Evolutionary conservation across 2,113 vertebrate genomes (phyloP).

Genomic region (Nicator chloris): DNA sequence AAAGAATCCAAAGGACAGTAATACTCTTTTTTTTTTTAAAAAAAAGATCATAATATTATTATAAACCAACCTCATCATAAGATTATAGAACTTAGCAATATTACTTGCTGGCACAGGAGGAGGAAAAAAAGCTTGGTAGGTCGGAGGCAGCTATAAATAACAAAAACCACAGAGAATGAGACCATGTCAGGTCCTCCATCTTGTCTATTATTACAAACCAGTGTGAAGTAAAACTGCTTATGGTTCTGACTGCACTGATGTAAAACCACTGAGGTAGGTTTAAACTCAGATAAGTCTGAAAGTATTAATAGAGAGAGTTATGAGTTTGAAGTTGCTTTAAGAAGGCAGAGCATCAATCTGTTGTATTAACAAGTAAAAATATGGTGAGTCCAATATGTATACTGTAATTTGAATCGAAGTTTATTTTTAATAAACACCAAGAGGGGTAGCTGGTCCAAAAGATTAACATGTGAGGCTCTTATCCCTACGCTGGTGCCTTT

Average conservation of each 20-base stretch:
- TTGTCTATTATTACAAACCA: neutral
- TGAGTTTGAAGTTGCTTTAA: neutral
- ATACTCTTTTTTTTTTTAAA: neutral
- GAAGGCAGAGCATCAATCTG: neutral
- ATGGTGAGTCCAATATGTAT: neutral
- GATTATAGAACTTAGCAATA: neutral
- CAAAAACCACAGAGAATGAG: neutral
- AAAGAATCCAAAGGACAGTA: neutral
- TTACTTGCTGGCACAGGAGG: neutral
- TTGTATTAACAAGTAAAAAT: neutral
- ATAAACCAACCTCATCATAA: neutral
- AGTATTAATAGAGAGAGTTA: neutral
- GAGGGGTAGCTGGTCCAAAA: neutral
- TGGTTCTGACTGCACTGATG: neutral
- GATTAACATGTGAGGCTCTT: neutral
- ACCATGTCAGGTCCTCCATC: neutral
- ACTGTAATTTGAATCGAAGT: neutral
- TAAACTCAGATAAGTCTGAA: neutral
- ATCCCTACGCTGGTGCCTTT: neutral
- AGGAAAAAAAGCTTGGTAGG: neutral
- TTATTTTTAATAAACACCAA: neutral
- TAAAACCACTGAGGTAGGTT: neutral
- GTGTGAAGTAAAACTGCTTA: neutral
- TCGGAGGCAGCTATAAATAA: neutral
- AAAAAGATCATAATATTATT: neutral